Percentiles rank a stretch among this genome's conserved stretches.
These are phyloP conservation scores for Echeneis naucrates DNA, from an alignment of 2,797 vertebrate species.

Conservation along the genomic window DNA sequence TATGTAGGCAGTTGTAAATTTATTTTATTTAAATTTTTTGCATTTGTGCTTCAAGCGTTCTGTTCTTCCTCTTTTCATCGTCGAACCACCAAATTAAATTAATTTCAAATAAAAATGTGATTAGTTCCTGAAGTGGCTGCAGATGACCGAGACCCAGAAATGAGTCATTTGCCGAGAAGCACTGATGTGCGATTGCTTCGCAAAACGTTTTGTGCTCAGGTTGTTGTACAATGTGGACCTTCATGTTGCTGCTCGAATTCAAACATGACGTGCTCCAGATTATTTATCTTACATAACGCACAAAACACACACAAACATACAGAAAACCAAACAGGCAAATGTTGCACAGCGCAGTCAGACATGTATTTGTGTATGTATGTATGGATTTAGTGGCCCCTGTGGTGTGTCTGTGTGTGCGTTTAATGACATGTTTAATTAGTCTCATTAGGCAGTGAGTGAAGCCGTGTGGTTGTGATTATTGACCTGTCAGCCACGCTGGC, in stretches of 20 bases:
- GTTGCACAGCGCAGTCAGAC: constrained; percentile 1
- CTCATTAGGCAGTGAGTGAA: constrained; percentile 65
- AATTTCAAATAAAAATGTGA: constrained; percentile 49
- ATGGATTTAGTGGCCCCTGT: neutral
- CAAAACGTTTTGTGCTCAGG: constrained; percentile 8
- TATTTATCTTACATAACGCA: constrained; percentile 19
- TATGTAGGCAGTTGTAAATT: constrained; percentile 3
- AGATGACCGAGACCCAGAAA: constrained; percentile 23
- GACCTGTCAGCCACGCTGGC: constrained; percentile 64
- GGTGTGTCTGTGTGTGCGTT: constrained; percentile 17
- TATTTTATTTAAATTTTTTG: neutral
- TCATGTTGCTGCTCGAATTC: constrained; percentile 6
- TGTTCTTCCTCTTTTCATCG: constrained; percentile 27
- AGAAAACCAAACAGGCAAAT: constrained; percentile 13
- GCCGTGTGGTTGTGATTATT: constrained; percentile 60
- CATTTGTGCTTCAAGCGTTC: constrained; percentile 19
- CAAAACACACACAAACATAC: constrained; percentile 1
- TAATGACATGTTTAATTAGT: constrained; percentile 65
- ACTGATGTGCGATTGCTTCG: constrained; percentile 6
- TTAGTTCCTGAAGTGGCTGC: constrained; percentile 23
- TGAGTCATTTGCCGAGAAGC: constrained; percentile 23
- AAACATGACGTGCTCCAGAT: constrained; percentile 41
- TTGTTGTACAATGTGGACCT: neutral
- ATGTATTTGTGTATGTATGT: neutral
- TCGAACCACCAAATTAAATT: constrained; percentile 9